Base-by-base conservation (phyloP, 1,140 invertebrate genomes). In the Ruditapes philippinarum region DNA sequence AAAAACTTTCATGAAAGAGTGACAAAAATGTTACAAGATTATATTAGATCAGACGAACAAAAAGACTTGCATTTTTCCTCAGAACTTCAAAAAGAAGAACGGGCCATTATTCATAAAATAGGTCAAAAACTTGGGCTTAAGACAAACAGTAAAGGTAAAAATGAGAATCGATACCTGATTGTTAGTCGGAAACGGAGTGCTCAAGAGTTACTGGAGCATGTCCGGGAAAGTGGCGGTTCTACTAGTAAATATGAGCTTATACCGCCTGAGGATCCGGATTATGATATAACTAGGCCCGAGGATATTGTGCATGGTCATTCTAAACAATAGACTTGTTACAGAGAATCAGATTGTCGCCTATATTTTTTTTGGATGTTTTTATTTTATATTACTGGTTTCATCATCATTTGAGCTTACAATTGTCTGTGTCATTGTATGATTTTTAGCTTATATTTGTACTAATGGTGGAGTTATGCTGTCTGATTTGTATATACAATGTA, bases 21-120 rank as follows among this genome's bases (percentile, higher is more conserved):
- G 12, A 85, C 51, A 25, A 88, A 92, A 45, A 68, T 93, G 0
- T 51, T 95, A 11, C 78, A 92, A 25, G 93, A 94, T 68, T 95
- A 94, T 74, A 80, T 92, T 12, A 38, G 73, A 28, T 93, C 93
- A 12, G 88, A 91, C 33, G 86, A 91, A 17, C 90, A 96, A 93
- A 96, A 97, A 94, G 95, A 96, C 94, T 93, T 97, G 83, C 96
- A 97, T 49, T 98, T 98, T 94, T 96, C 97, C 28, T 95, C 96
- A 0, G 97, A 97, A 65, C 98, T 98, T 93, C 96, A 96, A 0
- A 97, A 97, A 78, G 97, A 98, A 38, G 97, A 98, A 94, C 96
- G 98, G 57, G 97, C 96, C 11, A 90, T 95, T 11, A 97, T 98
- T 82, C 98, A 98, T 87, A 87, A 92, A 36, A 92, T 93, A 22